phyloP scores from a whole-genome alignment of 2,113 vertebrate species.

The Diadophis punctatus region DNA sequence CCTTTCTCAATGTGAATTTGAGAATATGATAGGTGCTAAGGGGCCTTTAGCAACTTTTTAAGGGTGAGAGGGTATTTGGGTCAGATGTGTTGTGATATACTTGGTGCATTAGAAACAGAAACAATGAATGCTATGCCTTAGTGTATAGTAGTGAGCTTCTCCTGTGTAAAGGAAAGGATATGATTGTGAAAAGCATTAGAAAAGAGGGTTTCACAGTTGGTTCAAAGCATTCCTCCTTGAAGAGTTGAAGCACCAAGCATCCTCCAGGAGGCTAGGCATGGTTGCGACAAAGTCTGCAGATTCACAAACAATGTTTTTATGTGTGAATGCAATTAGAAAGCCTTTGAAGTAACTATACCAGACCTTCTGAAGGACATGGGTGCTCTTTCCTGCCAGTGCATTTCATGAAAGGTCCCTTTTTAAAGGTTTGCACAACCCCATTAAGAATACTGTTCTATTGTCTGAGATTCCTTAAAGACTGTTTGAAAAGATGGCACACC shows the following conservation, averaged over 20 bases:
- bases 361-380: neutral
- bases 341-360: neutral
- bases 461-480: neutral
- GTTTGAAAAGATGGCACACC: neutral
- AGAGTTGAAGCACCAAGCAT: neutral
- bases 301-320: neutral
- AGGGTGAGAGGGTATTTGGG: neutral
- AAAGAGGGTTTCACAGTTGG: neutral
- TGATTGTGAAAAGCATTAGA: neutral
- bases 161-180: neutral
- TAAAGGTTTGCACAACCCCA: neutral
- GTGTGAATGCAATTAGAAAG: neutral
- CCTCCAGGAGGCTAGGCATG: neutral
- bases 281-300: neutral
- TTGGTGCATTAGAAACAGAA: neutral
- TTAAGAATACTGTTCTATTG: neutral
- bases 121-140: neutral
- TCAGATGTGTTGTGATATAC: neutral
- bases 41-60: neutral
- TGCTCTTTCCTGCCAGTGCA: neutral
- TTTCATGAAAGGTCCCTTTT: neutral
- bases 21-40: neutral
- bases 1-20: neutral
- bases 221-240: neutral
- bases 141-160: neutral